A percentile compares a stretch with the other conserved stretches of the same genome.
These are phyloP conservation scores for Protobothrops flavoviridis DNA, from an alignment of 2,113 vertebrate species.

Conservation along the genomic window DNA sequence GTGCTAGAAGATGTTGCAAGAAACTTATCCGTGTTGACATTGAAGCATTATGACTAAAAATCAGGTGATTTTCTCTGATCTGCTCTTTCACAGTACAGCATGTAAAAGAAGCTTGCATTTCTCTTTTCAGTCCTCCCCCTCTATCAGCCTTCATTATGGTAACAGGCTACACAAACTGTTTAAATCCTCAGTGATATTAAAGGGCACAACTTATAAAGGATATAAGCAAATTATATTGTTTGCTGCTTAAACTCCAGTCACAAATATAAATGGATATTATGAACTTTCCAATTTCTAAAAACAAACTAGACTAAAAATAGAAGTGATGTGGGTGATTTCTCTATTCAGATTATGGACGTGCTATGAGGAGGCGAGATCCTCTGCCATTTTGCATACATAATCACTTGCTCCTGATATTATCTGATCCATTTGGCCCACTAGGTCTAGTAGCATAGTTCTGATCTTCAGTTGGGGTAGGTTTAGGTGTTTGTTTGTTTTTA, in stretches of 20 bases:
- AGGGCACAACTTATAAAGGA: not conserved
- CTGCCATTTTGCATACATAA: not conserved
- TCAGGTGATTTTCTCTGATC: not conserved
- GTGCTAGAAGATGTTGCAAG: conserved; percentile 36
- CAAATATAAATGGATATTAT: not conserved
- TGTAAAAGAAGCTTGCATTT: not conserved
- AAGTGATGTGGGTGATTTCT: not conserved
- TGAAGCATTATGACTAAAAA: conserved; percentile 4
- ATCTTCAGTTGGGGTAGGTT: not conserved
- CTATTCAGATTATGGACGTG: not conserved
- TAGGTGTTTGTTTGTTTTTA: not conserved
- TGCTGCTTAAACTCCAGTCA: not conserved
- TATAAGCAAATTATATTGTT: not conserved
- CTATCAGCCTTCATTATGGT: not conserved
- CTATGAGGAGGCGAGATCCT: not conserved
- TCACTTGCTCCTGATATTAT: not conserved
- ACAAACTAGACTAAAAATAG: not conserved
- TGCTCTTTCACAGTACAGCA: not conserved
- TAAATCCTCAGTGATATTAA: not conserved
- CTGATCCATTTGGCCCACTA: not conserved
- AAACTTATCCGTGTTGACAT: not conserved
- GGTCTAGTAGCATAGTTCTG: not conserved
- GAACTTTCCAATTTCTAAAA: not conserved
- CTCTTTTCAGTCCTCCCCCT: not conserved
- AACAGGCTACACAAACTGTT: not conserved